Percentiles rank a stretch among this genome's conserved stretches.
Evolutionary conservation across 2,113 vertebrate genomes (phyloP).

Genomic region (Rynchops niger): DNA sequence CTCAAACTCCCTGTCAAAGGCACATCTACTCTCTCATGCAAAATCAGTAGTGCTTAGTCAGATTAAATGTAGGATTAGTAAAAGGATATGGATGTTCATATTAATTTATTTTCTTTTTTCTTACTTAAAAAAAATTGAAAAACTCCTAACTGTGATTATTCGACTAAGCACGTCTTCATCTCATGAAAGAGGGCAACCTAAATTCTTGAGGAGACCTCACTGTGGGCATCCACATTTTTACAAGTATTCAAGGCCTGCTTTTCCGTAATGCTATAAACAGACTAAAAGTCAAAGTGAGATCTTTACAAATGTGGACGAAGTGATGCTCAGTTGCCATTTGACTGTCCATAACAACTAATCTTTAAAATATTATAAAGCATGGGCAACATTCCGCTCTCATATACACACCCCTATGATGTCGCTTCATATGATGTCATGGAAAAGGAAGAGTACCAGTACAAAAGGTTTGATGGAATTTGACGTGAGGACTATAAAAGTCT

Average conservation of each 20-base stretch:
- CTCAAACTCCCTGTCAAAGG: conserved; percentile 28
- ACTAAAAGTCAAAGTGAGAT: background rate
- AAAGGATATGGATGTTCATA: conserved; percentile 4
- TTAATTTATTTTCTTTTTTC: background rate
- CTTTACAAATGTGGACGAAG: background rate
- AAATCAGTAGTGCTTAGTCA: conserved; percentile 19
- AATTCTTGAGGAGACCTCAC: background rate
- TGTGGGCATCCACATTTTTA: background rate
- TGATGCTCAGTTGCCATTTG: background rate
- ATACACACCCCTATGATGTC: background rate
- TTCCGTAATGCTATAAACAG: background rate
- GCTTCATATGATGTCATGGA: background rate
- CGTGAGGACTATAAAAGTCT: background rate
- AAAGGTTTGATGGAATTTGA: background rate
- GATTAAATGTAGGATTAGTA: conserved; percentile 39
- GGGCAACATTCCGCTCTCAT: background rate
- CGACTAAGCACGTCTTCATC: background rate
- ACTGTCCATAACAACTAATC: background rate
- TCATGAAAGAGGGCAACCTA: background rate
- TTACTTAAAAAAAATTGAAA: background rate
- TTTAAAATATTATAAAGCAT: background rate
- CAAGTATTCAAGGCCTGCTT: background rate
- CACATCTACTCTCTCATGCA: background rate
- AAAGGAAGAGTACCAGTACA: background rate
- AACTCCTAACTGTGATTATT: background rate